Conservation (phyloP, 2,113 vertebrate species). For the Coryphaenoides rupestris region DNA sequence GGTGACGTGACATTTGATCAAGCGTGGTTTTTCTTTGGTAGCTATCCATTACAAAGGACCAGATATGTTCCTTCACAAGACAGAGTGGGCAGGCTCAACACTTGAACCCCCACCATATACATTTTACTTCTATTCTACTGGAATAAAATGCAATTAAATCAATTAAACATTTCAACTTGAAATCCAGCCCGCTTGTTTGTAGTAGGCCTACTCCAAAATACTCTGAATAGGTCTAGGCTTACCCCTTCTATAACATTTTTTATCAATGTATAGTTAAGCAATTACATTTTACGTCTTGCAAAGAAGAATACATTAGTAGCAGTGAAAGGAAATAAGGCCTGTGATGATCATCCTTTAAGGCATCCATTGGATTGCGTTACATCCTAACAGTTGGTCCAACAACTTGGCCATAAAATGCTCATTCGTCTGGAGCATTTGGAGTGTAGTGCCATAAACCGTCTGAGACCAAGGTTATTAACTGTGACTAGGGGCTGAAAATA, state of each 20-base stretch:
- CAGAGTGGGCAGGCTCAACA: background rate
- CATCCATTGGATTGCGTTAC: constrained; percentile 89
- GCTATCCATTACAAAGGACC: constrained; percentile 68
- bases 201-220: too few species aligned
- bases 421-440: constrained; percentile 84
- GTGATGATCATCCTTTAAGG: constrained; percentile 78
- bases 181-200: too few species aligned
- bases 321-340: constrained; percentile 35
- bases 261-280: too few species aligned
- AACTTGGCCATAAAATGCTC: constrained; percentile 90
- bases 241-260: too few species aligned
- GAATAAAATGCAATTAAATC: constrained; percentile 61
- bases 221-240: too few species aligned
- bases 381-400: constrained; percentile 89
- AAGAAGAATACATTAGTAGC: too few species aligned
- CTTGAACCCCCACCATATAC: background rate
- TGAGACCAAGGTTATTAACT: constrained; percentile 83
- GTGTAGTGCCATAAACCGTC: constrained; percentile 83
- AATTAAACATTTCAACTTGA: constrained; percentile 39
- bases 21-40: constrained; percentile 28
- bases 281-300: too few species aligned
- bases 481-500: constrained; percentile 80
- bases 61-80: background rate
- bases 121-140: constrained; percentile 18
- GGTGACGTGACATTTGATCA: constrained; percentile 56